These are phyloP conservation scores for Illadopsis cleaveri DNA, from an alignment of 2,113 vertebrate species.

Conservation along the genomic window DNA sequence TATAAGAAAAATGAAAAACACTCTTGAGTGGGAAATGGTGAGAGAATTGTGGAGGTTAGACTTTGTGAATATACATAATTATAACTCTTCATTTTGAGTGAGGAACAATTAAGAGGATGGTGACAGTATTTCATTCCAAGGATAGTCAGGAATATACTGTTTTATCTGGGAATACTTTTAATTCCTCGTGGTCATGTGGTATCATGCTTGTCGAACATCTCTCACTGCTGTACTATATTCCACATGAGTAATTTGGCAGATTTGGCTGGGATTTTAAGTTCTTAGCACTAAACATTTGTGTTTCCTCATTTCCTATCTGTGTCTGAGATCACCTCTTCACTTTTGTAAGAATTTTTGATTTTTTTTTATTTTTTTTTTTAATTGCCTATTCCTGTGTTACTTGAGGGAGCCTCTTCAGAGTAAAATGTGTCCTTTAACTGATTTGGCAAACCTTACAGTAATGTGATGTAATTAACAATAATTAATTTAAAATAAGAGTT, in stretches of 20 bases:
- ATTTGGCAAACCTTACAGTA: not conserved
- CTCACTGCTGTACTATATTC: accelerated
- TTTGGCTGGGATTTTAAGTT: not conserved
- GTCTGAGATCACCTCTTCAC: not conserved
- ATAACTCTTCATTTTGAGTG: not conserved
- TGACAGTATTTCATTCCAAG: not conserved
- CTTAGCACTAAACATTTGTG: not conserved
- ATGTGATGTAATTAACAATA: not conserved
- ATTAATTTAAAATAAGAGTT: not conserved
- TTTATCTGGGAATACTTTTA: not conserved
- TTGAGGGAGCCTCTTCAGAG: not conserved
- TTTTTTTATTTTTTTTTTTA: not conserved
- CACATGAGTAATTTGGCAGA: not conserved
- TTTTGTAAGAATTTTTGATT: not conserved
- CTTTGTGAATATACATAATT: not conserved
- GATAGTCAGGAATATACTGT: not conserved
- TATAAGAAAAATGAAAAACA: not conserved
- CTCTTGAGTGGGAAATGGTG: not conserved
- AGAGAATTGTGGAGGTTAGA: not conserved
- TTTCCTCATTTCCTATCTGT: not conserved
- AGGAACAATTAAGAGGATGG: not conserved
- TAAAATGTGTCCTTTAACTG: not conserved
- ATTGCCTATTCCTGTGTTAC: not conserved
- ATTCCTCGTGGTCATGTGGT: not conserved
- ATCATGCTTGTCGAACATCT: accelerated